Evolutionary conservation across 1,140 invertebrate species (phyloP), one percentile per base, ranked within the genome.

Genomic region (Trichonephila clavipes): DNA sequence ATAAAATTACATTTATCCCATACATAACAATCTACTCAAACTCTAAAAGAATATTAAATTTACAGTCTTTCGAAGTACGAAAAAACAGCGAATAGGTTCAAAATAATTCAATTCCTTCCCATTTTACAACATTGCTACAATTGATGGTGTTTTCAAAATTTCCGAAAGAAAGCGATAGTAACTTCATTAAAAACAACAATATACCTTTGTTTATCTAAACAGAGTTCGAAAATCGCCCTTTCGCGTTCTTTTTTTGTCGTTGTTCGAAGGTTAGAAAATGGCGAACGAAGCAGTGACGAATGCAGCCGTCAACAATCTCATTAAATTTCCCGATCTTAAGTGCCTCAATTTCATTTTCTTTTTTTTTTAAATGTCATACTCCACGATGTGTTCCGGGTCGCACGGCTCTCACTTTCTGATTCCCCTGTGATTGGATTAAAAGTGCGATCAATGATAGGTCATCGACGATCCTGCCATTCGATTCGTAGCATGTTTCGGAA

Each of bases 371-470:
- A 69, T 69, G 66, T 69, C 66, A 69, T 51, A 24, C 66, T n/a
- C 66, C n/a, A 2, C 66, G 66, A 69, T 24, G 66, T 69, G 51
- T 51, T 51, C 51, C 51, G 51, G 51, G 66, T 69, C 66, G 66
- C 21, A 24, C 66, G 14, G 10, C 24, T 24, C n/a, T 64, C 64
- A 12, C 64, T 24, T 24, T n/a, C 19, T 5, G 5, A 6, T 24
- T 24, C 24, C 66, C n/a, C 14, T 69, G n/a, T 69, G 66, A 69
- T 69, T 69, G 21, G 66, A 69, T 69, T 69, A 69, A 69, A 69
- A 24, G 24, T 69, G 10, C 66, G 66, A 69, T 69, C 66, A 69
- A 69, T 69, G 66, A 14, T 69, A 28, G 66, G 8, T 69, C 66
- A 21, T 24, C 14, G 66, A 24, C 66, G 51, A 51, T 51, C 51